These are phyloP conservation scores for Ophraella communa DNA, from an alignment of 2,888 invertebrate genomes.

Conservation along the genomic window DNA sequence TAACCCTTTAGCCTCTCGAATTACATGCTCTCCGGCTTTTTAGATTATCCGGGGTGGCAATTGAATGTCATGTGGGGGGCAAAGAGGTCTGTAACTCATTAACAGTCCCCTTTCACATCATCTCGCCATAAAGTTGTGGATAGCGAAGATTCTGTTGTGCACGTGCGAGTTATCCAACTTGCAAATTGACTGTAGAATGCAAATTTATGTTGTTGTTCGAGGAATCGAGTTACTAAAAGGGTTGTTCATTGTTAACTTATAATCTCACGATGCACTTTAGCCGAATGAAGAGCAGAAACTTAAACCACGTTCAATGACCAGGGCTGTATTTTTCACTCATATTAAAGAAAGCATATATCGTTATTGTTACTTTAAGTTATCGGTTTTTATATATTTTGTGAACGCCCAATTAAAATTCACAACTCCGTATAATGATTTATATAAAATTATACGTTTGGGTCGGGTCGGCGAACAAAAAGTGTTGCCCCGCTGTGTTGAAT, in stretches of 20 bases:
- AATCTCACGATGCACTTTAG: not conserved
- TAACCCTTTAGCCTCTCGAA: constrained; percentile 48
- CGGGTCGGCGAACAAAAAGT: too few species aligned
- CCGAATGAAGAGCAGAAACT: not conserved
- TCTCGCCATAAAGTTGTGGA: constrained; percentile 37
- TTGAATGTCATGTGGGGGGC: constrained; percentile 38
- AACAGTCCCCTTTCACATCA: constrained; percentile 37
- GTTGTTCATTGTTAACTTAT: not conserved
- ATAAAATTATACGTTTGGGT: too few species aligned
- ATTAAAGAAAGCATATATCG: not conserved
- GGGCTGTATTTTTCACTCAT: not conserved
- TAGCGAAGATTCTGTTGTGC: constrained; percentile 26
- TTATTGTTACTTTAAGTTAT: not conserved
- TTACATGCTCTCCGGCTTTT: constrained; percentile 52
- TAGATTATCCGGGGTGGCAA: constrained; percentile 51
- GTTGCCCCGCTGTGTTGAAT: too few species aligned
- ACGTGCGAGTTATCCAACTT: constrained; percentile 22
- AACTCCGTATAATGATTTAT: too few species aligned
- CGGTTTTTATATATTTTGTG: too few species aligned
- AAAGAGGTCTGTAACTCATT: constrained; percentile 38
- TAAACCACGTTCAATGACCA: not conserved
- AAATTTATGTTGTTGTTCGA: constrained; percentile 39
- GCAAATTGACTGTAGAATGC: constrained; percentile 43
- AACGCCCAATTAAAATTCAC: too few species aligned
- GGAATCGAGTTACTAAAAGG: constrained; percentile 34